phyloP scores from a whole-genome alignment of 30 jellyfish, hydroid and myxozoan genomes.

The Turritopsis rubra region DNA sequence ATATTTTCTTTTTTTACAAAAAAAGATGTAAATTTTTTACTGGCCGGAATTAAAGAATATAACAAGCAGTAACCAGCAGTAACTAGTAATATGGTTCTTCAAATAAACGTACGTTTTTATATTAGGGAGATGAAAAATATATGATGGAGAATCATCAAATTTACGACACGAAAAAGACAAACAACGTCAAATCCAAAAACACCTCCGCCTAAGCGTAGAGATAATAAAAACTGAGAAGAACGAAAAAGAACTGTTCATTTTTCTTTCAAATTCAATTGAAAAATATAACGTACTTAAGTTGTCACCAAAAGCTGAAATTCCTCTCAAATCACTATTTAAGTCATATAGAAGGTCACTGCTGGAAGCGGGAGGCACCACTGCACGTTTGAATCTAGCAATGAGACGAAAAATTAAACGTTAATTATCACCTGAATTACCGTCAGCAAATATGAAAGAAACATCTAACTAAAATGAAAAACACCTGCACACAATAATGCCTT shows the following conservation, averaged over 20 bases:
- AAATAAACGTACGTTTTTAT: too few relatives aligned
- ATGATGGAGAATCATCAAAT: too few relatives aligned
- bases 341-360: not conserved
- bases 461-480: too few relatives aligned
- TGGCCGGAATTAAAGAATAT: too few relatives aligned
- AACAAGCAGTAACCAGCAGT: too few relatives aligned
- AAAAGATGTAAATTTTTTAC: too few relatives aligned
- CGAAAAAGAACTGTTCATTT: not conserved
- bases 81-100: too few relatives aligned
- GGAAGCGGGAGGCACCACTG: not conserved
- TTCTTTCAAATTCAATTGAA: not conserved
- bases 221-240: not conserved
- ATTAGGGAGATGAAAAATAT: too few relatives aligned
- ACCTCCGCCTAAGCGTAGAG: not conserved
- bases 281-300: not conserved
- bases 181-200: too few relatives aligned
- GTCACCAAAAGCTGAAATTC: not conserved
- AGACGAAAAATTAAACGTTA: not conserved
- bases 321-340: not conserved
- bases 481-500: not conserved
- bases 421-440: not conserved
- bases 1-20: too few relatives aligned
- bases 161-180: not conserved
- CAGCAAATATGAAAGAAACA: not conserved
- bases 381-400: not conserved